A percentile compares a stretch with the other conserved stretches of the same genome.
Conservation (phyloP, 2,113 vertebrate species). For the Blennius ocellaris region DNA sequence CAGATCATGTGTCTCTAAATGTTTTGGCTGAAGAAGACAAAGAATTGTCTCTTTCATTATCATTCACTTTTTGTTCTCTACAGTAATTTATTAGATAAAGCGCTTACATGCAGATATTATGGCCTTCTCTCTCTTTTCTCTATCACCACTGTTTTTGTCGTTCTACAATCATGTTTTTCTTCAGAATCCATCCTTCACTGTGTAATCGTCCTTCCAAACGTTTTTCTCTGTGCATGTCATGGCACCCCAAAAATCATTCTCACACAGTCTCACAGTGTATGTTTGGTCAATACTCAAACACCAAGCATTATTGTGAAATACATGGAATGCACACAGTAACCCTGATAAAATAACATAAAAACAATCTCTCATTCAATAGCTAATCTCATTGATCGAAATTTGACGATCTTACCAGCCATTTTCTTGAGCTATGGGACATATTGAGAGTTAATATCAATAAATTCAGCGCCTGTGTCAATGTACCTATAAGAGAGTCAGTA, state of each 20-base stretch:
- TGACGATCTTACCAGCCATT: constrained; percentile 1
- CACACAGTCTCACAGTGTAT: constrained; percentile 14
- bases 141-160: constrained; percentile 8
- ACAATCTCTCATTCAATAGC: constrained; percentile 14
- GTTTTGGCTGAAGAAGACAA: too few species aligned
- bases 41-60: too few species aligned
- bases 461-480: constrained; percentile 2
- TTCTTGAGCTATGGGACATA: not conserved
- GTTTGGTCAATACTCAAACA: constrained; percentile 42
- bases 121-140: not conserved
- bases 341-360: constrained; percentile 22
- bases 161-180: constrained; percentile 24
- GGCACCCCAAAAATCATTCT: not conserved
- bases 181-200: constrained; percentile 27
- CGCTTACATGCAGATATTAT: constrained; percentile 14
- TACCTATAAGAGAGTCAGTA: constrained; percentile 12
- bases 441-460: not conserved
- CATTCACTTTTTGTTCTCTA: constrained; percentile 10
- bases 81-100: constrained; percentile 37
- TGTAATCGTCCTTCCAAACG: constrained; percentile 26
- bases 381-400: not conserved
- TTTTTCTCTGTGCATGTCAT: constrained; percentile 10
- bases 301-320: constrained; percentile 30
- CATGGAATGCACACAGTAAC: constrained; percentile 13
- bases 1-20: too few species aligned